A percentile compares a stretch with the other conserved stretches of the same genome.
phyloP scores from a whole-genome alignment of 1,140 invertebrate species.

The Drosophila littoralis region DNA sequence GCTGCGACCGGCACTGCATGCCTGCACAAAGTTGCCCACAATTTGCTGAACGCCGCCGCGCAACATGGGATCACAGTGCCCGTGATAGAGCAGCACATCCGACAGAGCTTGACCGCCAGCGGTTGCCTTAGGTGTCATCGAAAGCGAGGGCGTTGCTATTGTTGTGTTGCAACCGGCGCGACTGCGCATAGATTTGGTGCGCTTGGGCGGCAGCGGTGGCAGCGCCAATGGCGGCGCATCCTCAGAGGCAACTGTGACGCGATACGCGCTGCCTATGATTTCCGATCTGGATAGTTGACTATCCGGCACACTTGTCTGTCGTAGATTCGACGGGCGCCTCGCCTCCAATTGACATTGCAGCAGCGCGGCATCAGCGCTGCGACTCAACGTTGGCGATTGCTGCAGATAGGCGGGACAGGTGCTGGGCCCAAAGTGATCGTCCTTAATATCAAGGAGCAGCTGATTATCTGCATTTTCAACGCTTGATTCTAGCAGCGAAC shows the following conservation, averaged over 20 bases:
- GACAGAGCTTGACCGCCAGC: slow-evolving; percentile 85
- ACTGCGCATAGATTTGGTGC: slow-evolving; percentile 71
- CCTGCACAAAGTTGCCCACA: slow-evolving; percentile 87
- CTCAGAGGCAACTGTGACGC: slow-evolving; percentile 57
- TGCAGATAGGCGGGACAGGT: slow-evolving; percentile 67
- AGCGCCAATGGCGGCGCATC: slow-evolving; percentile 62
- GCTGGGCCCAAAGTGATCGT: slow-evolving; percentile 83
- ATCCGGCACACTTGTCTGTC: neutral
- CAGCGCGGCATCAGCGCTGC: slow-evolving; percentile 74
- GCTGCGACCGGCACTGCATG: slow-evolving; percentile 57
- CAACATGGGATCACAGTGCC: slow-evolving; percentile 92
- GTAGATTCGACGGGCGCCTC: neutral
- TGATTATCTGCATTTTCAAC: slow-evolving; percentile 28
- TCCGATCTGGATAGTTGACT: slow-evolving; percentile 68
- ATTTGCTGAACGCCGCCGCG: slow-evolving; percentile 89
- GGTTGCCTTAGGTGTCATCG: neutral
- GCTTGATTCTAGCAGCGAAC: slow-evolving; percentile 8
- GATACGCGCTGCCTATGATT: slow-evolving; percentile 63
- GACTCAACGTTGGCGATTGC: slow-evolving; percentile 54
- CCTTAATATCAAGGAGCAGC: slow-evolving; percentile 78
- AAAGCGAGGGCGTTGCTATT: neutral
- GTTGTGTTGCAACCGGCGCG: slow-evolving; percentile 3
- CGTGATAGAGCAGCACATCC: slow-evolving; percentile 89
- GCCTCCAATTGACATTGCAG: slow-evolving; percentile 30
- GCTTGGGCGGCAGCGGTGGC: slow-evolving; percentile 74